phyloP scores from a whole-genome alignment of 2,888 invertebrate species.

The Chalcosyrphus nemorum region DNA sequence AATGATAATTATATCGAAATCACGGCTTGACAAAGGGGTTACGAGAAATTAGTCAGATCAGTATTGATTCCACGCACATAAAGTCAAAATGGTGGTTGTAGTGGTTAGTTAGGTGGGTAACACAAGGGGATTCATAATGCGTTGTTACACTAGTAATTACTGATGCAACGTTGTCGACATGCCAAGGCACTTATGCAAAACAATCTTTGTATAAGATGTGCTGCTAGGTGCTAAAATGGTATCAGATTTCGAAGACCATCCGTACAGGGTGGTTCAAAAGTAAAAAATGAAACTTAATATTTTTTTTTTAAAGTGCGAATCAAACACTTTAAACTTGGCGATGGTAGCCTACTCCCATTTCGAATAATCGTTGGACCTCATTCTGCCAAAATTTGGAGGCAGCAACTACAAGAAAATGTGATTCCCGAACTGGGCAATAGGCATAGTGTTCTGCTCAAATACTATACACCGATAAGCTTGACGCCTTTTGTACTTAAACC shows the following conservation, averaged over 20 bases:
- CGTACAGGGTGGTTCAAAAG: conserved; percentile 2
- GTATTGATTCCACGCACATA: conserved; percentile 17
- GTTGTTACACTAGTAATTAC: conserved; percentile 41
- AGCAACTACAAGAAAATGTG: no score
- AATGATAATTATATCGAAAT: conserved; percentile 58
- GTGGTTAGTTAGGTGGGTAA: not conserved
- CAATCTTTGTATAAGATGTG: conserved; percentile 12
- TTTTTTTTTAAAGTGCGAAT: no score
- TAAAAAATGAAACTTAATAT: not conserved
- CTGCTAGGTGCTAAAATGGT: conserved; percentile 33
- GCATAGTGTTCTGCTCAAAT: no score
- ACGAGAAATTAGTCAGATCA: conserved; percentile 30
- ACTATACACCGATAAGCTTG: no score
- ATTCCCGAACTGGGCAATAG: no score
- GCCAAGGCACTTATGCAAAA: conserved; percentile 45
- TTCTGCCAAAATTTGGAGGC: no score
- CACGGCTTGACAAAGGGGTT: conserved; percentile 47
- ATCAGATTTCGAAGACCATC: not conserved
- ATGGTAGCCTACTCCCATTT: no score
- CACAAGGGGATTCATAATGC: conserved; percentile 20
- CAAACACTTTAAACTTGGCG: no score
- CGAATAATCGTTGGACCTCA: no score
- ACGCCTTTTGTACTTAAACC: no score
- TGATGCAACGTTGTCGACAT: conserved; percentile 44
- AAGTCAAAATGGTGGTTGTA: not conserved